Conservation (phyloP, 1,140 invertebrate species). For the Nebria ingens region DNA sequence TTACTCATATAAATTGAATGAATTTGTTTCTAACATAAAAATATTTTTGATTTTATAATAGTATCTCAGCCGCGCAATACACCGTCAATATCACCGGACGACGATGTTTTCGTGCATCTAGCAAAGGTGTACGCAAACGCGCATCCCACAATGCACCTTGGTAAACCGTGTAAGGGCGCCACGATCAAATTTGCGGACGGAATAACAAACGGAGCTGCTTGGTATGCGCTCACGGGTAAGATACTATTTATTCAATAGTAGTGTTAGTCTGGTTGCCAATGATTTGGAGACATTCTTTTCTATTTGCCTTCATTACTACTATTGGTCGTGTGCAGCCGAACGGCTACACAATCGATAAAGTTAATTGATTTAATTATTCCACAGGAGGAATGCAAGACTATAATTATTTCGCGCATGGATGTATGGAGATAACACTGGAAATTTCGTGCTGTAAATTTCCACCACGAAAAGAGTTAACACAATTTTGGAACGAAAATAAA, state of each 20-base stretch:
- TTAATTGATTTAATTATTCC: conserved; percentile 6
- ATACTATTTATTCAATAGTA: too few relatives aligned
- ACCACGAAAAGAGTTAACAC: conserved; percentile 33
- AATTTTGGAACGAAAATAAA: conserved; percentile 52
- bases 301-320: not conserved
- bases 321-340: not conserved
- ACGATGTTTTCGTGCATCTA: conserved; percentile 54
- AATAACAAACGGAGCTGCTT: conserved; percentile 49
- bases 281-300: conserved; percentile 4
- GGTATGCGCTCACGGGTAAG: conserved; percentile 46
- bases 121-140: conserved; percentile 48
- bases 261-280: too few relatives aligned
- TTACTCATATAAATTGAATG: conserved; percentile 5
- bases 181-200: conserved; percentile 37
- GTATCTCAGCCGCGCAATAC: conserved; percentile 4
- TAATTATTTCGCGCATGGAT: conserved; percentile 52
- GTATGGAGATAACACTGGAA: conserved; percentile 58
- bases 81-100: conserved; percentile 47
- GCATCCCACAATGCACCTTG: conserved; percentile 40
- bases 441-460: conserved; percentile 56
- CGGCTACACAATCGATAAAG: not conserved
- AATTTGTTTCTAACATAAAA: not conserved
- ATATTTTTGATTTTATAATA: not conserved
- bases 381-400: conserved; percentile 53
- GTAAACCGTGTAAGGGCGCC: conserved; percentile 33